Percentiles rank a stretch among this genome's conserved stretches.
Conservation (phyloP, 2,797 vertebrate genomes). For the Centropyge bicolor region DNA sequence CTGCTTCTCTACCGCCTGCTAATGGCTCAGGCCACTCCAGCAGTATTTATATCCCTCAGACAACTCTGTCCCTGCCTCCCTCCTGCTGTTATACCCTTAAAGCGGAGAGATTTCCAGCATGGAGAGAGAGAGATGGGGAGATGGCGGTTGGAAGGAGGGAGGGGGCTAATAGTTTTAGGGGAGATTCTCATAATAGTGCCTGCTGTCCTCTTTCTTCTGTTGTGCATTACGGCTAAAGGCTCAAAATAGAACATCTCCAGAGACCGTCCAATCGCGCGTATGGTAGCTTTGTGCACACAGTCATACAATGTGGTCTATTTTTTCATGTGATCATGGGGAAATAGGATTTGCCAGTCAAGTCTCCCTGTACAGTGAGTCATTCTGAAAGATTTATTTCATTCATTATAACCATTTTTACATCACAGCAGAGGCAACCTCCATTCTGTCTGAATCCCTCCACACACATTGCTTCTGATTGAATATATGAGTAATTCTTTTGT, state of each 20-base stretch:
- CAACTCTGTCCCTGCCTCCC: conserved; percentile 23
- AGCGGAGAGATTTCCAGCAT: conserved; percentile 42
- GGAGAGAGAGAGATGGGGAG: conserved; percentile 8
- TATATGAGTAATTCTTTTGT: conserved; percentile 17
- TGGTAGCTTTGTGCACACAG: conserved; percentile 25
- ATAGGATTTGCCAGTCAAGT: conserved; percentile 32
- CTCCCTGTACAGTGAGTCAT: conserved; percentile 39
- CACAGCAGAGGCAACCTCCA: conserved; percentile 14
- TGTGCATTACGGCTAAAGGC: conserved; percentile 58
- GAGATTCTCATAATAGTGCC: conserved; percentile 63
- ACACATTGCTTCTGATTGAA: conserved; percentile 20
- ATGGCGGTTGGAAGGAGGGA: neutral
- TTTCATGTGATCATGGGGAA: conserved; percentile 26
- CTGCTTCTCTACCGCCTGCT: conserved; percentile 15
- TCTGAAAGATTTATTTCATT: conserved; percentile 38
- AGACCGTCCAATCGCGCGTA: conserved; percentile 48
- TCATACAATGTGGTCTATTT: conserved; percentile 19
- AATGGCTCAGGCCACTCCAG: conserved; percentile 48
- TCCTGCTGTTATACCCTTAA: conserved; percentile 52
- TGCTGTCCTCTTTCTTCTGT: conserved; percentile 65
- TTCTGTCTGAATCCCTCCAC: conserved; percentile 25
- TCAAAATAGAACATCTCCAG: conserved; percentile 76
- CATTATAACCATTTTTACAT: conserved; percentile 39
- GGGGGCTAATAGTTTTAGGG: conserved; percentile 45
- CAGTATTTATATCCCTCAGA: conserved; percentile 59